Evolutionary conservation across 2,888 invertebrate genomes (phyloP), one percentile per base, ranked within the genome.

Genomic region (Phlogophora meticulosa): DNA sequence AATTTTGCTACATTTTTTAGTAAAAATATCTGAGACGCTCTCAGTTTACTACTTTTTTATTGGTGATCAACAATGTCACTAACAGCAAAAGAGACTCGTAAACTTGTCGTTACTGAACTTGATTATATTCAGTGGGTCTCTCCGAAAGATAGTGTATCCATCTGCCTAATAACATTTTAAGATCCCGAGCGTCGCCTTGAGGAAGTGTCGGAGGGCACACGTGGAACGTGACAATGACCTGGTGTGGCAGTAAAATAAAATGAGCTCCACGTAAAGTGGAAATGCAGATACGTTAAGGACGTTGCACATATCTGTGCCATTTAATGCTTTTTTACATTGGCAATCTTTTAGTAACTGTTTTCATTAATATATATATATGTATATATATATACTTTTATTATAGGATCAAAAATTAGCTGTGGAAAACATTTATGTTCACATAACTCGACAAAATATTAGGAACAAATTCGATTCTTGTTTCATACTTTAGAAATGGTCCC

Each of bases 111-210:
- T 56, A 56, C 58, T 51, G 28, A 64, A 59, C 72, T 72, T 65
- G 59, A 78, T 79, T 76, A 72, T 66, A 62, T 69, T 72, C 69
- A 76, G 61, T 53, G 42, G 61, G 56, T 67, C 40, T 60, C 20
- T 46, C 17, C 28, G 63, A 73, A 73, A 76, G 65, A 60, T 71
- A 71, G 51, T 61, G 72, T 60, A 61, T 66, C 66, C 71, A 62
- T 73, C 61, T 71, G 55, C 57, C 69, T 78, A 71, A 73, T 70
- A 69, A 67, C 71, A 32, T 73, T 72, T 79, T 76, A 72, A 76
- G 66, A 71, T 40, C 15, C 65, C 20, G 22, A 66, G 42, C 17
- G 38, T 48, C 49, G 28, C n/a, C 38, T 43, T 49, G 17, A 46
- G 40, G 51, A 59, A 57, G 56, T 57, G 49, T 43, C 52, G 28